Evolutionary conservation across 2,888 invertebrate species (phyloP).

Genomic region (Pachliopta kotzebuea): DNA sequence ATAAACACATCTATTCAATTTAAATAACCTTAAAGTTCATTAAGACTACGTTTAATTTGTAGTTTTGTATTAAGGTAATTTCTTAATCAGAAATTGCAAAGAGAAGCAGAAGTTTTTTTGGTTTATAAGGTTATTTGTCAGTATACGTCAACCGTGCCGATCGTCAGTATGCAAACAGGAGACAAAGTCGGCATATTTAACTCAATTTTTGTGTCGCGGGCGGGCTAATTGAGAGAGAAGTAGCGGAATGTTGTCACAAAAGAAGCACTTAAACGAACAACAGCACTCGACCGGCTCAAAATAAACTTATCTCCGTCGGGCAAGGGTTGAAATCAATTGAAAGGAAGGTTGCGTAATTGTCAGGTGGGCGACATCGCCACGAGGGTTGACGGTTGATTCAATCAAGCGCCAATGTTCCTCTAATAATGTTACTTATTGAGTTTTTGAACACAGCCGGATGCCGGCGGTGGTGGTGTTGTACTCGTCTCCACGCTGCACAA

Average conservation of each 20-base stretch:
- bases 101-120: neutral
- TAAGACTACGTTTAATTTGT: too few species aligned
- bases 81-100: too few species aligned
- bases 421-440: constrained; percentile 70
- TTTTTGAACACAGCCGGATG: constrained; percentile 61
- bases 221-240: constrained; percentile 72
- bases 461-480: constrained; percentile 22
- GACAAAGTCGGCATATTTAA: constrained; percentile 73
- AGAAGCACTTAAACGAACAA: constrained; percentile 77
- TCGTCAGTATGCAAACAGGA: constrained; percentile 73
- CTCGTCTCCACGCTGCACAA: neutral
- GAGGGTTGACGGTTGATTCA: constrained; percentile 66
- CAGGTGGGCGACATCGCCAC: constrained; percentile 60
- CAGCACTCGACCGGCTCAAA: constrained; percentile 74
- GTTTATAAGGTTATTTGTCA: constrained; percentile 56
- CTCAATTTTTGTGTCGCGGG: constrained; percentile 79
- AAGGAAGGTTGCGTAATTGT: constrained; percentile 65
- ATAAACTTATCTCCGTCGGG: constrained; percentile 77
- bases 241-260: constrained; percentile 75
- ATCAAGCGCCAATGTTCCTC: constrained; percentile 65
- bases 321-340: constrained; percentile 76
- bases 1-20: too few species aligned
- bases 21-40: too few species aligned
- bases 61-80: too few species aligned
- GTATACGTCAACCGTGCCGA: constrained; percentile 62